Percentiles rank a stretch among this genome's conserved stretches.
Conservation (phyloP, 2,888 invertebrate genomes). For the Alcis repandata region DNA sequence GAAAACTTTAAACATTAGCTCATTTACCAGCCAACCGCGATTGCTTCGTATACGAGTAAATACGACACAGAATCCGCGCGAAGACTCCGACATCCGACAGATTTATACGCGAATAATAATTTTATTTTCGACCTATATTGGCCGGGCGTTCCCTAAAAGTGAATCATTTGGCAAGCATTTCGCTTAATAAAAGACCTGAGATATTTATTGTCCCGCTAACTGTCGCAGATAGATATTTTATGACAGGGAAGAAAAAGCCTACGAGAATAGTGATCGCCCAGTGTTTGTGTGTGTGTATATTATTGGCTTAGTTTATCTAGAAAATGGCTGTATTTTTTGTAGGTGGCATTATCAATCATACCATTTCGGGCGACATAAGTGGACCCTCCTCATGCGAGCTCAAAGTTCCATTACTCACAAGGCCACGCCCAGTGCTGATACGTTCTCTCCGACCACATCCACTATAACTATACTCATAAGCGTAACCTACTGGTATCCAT, state of each 20-base stretch:
- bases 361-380: constrained; percentile 82
- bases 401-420: constrained; percentile 83
- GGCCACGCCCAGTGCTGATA: constrained; percentile 81
- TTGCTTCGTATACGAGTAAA: constrained; percentile 37
- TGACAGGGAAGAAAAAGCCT: constrained; percentile 28
- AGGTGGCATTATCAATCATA: constrained; percentile 83
- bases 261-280: constrained; percentile 35
- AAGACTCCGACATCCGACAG: constrained; percentile 20
- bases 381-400: constrained; percentile 84
- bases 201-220: constrained; percentile 40
- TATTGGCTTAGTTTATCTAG: constrained; percentile 60
- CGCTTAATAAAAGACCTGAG: constrained; percentile 40
- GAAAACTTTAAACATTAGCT: constrained; percentile 75
- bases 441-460: constrained; percentile 60
- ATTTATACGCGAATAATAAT: constrained; percentile 43
- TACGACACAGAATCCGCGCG: constrained; percentile 21
- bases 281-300: constrained; percentile 48
- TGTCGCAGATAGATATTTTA: constrained; percentile 31
- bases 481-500: constrained; percentile 45
- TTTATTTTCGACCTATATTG: constrained; percentile 37
- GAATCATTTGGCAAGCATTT: constrained; percentile 44
- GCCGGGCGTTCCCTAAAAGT: constrained; percentile 39
- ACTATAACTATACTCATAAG: constrained; percentile 53
- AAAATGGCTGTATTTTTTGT: constrained; percentile 78
- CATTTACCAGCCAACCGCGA: constrained; percentile 61